These are phyloP conservation scores for Mustela nigripes DNA, from an alignment of 2,113 vertebrate species.

Conservation along the genomic window DNA sequence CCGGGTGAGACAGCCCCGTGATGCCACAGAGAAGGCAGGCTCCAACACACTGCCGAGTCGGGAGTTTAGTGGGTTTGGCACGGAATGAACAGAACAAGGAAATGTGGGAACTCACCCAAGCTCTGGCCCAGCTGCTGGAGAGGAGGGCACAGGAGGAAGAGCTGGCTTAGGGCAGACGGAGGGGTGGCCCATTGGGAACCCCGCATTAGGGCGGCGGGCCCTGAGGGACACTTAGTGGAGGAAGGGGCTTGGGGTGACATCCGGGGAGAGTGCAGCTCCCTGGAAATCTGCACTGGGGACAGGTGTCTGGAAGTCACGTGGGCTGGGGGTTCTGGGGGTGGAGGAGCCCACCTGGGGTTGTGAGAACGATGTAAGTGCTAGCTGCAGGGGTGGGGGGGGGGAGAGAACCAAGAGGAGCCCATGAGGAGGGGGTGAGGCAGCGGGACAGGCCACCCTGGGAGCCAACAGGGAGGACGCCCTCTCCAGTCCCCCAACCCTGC, in stretches of 20 bases:
- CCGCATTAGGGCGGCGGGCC: rapidly evolving
- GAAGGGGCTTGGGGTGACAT: rapidly evolving
- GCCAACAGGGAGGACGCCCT: background rate
- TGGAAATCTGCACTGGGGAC: too few species aligned
- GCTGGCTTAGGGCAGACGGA: background rate
- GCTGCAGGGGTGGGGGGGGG: background rate
- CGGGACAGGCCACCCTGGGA: background rate
- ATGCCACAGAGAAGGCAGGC: background rate
- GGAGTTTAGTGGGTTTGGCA: background rate
- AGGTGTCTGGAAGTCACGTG: rapidly evolving
- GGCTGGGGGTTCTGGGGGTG: background rate
- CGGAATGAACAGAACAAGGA: rapidly evolving
- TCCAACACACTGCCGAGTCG: rapidly evolving
- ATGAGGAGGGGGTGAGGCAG: background rate
- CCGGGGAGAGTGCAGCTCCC: rapidly evolving
- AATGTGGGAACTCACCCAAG: rapidly evolving
- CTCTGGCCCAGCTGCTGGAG: rapidly evolving
- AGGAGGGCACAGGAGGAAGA: rapidly evolving
- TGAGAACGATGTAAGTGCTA: background rate
- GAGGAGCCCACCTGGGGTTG: rapidly evolving
- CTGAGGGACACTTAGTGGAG: background rate
- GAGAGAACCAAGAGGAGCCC: background rate
- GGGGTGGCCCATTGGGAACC: rapidly evolving
- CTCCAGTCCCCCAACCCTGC: background rate
- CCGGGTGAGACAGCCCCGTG: background rate